Evolutionary conservation across 53 echinoderm and acorn worm genomes (phyloP).

Genomic region (Glandiceps talaboti): DNA sequence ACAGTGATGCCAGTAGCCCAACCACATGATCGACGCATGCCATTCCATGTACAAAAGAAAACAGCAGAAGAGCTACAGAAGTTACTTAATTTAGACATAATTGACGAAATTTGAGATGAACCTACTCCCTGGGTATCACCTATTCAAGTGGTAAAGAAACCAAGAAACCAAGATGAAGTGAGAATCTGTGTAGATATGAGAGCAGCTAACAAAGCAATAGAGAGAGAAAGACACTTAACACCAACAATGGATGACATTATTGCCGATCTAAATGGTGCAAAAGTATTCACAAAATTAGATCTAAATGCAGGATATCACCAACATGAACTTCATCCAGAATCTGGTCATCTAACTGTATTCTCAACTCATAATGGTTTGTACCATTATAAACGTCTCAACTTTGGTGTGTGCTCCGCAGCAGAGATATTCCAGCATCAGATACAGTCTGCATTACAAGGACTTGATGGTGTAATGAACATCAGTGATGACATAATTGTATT

Average conservation of each 20-base stretch:
- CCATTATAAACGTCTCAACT: background rate
- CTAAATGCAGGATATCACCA: conserved; percentile 1
- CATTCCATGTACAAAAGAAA: conserved; percentile 43
- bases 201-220: conserved; percentile 16
- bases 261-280: too few species aligned
- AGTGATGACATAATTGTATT: background rate
- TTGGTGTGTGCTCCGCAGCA: background rate
- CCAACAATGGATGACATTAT: conserved; percentile 38
- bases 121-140: conserved; percentile 44
- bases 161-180: conserved; percentile 16
- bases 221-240: conserved; percentile 10
- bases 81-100: conserved; percentile 35
- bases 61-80: conserved; percentile 25
- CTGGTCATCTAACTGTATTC: background rate
- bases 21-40: conserved; percentile 41
- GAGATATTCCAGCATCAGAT: conserved; percentile 1
- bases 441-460: conserved; percentile 2
- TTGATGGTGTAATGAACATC: background rate
- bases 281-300: background rate
- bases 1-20: conserved; percentile 40
- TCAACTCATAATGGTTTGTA: background rate
- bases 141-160: conserved; percentile 25
- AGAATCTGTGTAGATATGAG: conserved; percentile 19
- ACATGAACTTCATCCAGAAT: background rate
- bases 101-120: conserved; percentile 33